These are phyloP conservation scores for Rhinopomastus cyanomelas DNA, from an alignment of 2,113 vertebrate species.

Conservation along the genomic window DNA sequence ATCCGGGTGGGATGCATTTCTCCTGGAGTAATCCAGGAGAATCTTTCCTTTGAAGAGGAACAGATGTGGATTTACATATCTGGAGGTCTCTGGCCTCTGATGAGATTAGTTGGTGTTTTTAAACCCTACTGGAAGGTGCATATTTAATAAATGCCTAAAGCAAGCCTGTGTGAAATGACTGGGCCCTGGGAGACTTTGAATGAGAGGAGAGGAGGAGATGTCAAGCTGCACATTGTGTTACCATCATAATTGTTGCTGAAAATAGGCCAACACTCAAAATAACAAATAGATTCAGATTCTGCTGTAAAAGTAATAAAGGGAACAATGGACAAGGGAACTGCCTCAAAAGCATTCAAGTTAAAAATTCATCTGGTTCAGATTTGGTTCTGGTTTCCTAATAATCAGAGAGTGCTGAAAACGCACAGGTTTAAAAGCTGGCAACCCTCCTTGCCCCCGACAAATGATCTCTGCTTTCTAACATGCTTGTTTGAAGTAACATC, in stretches of 20 bases:
- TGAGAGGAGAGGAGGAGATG: constrained; percentile 83
- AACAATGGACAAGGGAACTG: background rate
- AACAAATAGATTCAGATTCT: constrained; percentile 72
- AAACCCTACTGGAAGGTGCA: constrained; percentile 92
- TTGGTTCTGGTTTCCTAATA: constrained; percentile 5
- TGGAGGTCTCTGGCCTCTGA: constrained; percentile 94
- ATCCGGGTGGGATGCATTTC: constrained; percentile 80
- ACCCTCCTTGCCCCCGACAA: background rate
- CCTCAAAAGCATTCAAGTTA: background rate
- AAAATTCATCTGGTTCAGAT: background rate
- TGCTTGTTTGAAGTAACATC: background rate
- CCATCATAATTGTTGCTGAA: constrained; percentile 81
- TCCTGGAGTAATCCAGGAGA: constrained; percentile 91
- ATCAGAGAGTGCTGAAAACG: background rate
- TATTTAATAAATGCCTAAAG: constrained; percentile 99
- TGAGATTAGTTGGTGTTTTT: constrained; percentile 96
- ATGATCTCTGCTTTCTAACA: background rate
- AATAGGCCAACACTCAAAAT: constrained; percentile 76
- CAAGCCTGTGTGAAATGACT: constrained; percentile 81
- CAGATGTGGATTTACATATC: constrained; percentile 99
- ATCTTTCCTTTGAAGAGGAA: constrained; percentile 95
- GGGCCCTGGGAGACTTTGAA: constrained; percentile 84
- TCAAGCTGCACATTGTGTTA: constrained; percentile 74
- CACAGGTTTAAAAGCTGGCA: constrained; percentile 7
- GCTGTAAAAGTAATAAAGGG: background rate